Evolutionary conservation across 2,888 invertebrate species (phyloP), one percentile per base, ranked within the genome.

Genomic region (Luffia ferchaultella): DNA sequence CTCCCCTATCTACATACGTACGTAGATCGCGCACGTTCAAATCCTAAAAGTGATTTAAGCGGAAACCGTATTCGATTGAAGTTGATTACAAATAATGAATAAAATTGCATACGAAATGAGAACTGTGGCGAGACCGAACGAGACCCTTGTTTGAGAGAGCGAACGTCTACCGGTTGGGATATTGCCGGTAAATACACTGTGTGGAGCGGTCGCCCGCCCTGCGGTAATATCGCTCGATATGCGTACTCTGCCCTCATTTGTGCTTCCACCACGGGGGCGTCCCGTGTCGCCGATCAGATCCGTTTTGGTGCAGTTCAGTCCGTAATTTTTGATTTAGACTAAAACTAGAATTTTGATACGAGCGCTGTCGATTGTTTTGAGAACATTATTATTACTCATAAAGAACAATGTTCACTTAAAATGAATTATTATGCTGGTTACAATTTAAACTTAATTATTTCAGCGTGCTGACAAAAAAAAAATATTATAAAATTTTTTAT

Each of bases 51-150:
- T 82, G 79, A 80, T 80, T 79, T 79, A 80, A 76, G 76, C 75
- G 60, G 75, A 68, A 74, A 72, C 76, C 76, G 76, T 74, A 77
- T 78, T 76, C 79, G 72, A 82, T 79, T 80, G 78, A 76, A 80
- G 80, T 76, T 76, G 79, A 80, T 82, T 80, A 82, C 82, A 82
- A 82, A 82, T 82, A 80, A 82, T 82, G 82, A 80, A 80, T 82
- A 80, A 82, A 82, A 82, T 82, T 82, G 82, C 82, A 82, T 82
- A 76, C 75, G 76, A 76, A 82, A 82, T 82, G 80, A 80, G 79
- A 68, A 70, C 70, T 74, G 68, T 20, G 12, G 40, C 17, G 18
- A 30, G 20, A 46, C 20, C 20, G 18, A 72, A 73, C 71, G 70
- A 65, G 70, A 68, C 63, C 67, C 65, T 68, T 78, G 76, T 77